phyloP scores from a whole-genome alignment of 1,140 invertebrate species.

The Acromyrmex heyeri region DNA sequence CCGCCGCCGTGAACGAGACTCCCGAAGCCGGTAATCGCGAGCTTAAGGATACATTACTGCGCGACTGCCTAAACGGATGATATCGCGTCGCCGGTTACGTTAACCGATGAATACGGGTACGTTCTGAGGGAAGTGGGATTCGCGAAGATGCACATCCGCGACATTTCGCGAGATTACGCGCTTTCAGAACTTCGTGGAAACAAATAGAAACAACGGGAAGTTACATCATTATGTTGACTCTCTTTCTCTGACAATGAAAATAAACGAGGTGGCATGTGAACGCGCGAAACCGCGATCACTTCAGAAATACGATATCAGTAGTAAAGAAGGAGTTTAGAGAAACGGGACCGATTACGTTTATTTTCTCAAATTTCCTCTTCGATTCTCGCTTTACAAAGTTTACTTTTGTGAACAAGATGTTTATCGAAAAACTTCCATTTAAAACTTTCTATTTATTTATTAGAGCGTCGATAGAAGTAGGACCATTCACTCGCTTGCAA shows the following conservation, averaged over 20 bases:
- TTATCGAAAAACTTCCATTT: constrained; percentile 39
- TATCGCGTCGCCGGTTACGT: constrained; percentile 33
- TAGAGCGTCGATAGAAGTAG: not conserved
- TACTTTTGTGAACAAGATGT: constrained; percentile 24
- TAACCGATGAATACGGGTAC: not conserved
- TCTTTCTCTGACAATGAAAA: constrained; percentile 9
- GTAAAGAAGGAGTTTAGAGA: constrained; percentile 32
- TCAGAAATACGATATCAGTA: constrained; percentile 24
- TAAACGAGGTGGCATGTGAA: constrained; percentile 15
- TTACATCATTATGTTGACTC: too few relatives aligned
- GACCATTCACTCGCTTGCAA: not conserved
- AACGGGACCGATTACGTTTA: constrained; percentile 28
- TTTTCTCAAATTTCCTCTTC: constrained; percentile 34
- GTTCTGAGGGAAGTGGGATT: not conserved
- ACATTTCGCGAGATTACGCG: not conserved
- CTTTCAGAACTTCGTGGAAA: not conserved
- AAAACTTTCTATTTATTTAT: constrained; percentile 27
- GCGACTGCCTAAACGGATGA: constrained; percentile 41
- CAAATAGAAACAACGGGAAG: too few relatives aligned
- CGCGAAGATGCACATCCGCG: not conserved
- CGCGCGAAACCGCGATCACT: not conserved
- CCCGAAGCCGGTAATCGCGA: constrained; percentile 75
- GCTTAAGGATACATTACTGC: constrained; percentile 75
- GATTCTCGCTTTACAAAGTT: constrained; percentile 33
- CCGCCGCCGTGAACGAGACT: constrained; percentile 74